Percentiles rank a stretch among this genome's conserved stretches.
Conservation (phyloP, 2,888 invertebrate species). For the Apocheima hispidaria region DNA sequence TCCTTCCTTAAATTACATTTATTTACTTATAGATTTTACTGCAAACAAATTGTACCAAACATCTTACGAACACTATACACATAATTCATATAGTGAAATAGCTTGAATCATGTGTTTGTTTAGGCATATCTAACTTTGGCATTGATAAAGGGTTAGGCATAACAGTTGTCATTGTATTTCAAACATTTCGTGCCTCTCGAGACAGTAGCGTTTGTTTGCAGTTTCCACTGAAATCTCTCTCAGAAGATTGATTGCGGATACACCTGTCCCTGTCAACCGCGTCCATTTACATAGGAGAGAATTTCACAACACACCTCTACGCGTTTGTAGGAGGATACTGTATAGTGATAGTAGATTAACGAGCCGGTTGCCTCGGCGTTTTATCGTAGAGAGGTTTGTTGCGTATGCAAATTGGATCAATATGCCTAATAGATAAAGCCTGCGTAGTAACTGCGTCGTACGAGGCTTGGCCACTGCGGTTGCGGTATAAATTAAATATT, state of each 20-base stretch:
- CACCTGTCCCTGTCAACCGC: conserved; percentile 45
- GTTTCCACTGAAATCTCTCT: conserved; percentile 32
- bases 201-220: conserved; percentile 21
- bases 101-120: conserved; percentile 9
- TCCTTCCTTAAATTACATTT: too few species aligned
- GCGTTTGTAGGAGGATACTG: neutral
- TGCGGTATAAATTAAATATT: neutral
- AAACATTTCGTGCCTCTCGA: conserved; percentile 20
- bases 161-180: conserved; percentile 22
- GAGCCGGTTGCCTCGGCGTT: neutral
- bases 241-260: conserved; percentile 53
- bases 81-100: too few species aligned
- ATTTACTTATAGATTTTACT: too few species aligned
- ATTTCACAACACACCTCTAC: conserved; percentile 9
- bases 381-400: conserved; percentile 5
- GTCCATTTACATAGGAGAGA: conserved; percentile 40
- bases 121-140: neutral
- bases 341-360: conserved; percentile 10
- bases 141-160: conserved; percentile 19
- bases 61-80: neutral
- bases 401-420: conserved; percentile 11
- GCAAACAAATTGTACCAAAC: neutral
- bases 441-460: neutral
- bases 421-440: neutral
- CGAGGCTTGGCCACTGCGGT: neutral